Conservation (phyloP, 2,797 vertebrate genomes). For the Tinamus major region DNA sequence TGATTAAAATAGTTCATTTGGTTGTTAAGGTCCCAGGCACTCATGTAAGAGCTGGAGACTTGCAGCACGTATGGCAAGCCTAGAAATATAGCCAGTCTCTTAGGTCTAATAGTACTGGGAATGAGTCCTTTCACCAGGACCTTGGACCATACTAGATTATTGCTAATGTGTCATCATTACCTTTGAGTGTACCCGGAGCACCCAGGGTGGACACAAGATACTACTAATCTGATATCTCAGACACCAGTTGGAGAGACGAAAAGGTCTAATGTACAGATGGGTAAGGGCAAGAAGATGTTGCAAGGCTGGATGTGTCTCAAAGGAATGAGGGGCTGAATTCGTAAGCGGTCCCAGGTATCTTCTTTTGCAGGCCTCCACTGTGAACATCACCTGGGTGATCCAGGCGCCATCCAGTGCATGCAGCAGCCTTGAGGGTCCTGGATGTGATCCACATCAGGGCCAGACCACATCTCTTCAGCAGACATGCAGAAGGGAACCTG, state of each 20-base stretch:
- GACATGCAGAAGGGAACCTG: background rate
- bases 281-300: background rate
- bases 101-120: background rate
- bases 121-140: background rate
- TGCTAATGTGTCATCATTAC: background rate
- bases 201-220: background rate
- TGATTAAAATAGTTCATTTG: constrained; percentile 19
- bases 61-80: background rate
- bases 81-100: constrained; percentile 21
- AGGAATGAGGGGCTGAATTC: accelerated
- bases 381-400: accelerated
- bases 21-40: background rate
- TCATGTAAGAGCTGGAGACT: background rate
- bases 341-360: background rate
- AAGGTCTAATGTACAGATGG: background rate
- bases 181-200: background rate
- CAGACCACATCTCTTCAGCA: background rate
- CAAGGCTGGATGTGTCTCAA: background rate
- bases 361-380: accelerated
- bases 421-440: background rate
- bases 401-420: background rate
- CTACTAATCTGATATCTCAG: too few relatives aligned
- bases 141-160: background rate
- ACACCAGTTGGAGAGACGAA: too few relatives aligned
- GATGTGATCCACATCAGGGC: accelerated